A percentile compares a stretch with the other conserved stretches of the same genome.
These are phyloP conservation scores for Tribolium castaneum DNA, from an alignment of 1,140 invertebrate species.

Conservation along the genomic window DNA sequence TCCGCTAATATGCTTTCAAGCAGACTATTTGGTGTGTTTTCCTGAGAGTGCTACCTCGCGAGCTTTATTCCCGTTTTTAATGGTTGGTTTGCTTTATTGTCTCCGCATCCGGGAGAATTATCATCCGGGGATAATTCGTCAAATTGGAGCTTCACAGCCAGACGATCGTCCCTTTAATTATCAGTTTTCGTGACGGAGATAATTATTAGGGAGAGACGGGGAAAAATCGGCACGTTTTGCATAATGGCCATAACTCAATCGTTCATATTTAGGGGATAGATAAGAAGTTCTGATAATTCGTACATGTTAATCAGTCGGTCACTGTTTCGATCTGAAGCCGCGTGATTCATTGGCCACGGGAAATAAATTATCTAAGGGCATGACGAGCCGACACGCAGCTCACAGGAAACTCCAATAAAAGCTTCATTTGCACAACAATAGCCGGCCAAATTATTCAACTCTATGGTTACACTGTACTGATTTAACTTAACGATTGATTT, in stretches of 20 bases:
- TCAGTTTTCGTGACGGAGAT: conserved; percentile 31
- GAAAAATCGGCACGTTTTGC: not conserved
- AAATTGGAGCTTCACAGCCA: conserved; percentile 20
- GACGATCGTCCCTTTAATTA: conserved; percentile 9
- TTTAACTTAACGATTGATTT: conserved; percentile 52
- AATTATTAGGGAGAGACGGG: not conserved
- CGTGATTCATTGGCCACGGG: conserved; percentile 51
- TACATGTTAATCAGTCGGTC: conserved; percentile 53
- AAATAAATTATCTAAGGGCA: conserved; percentile 58
- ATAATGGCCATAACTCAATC: conserved; percentile 42
- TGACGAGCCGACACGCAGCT: conserved; percentile 49
- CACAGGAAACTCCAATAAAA: conserved; percentile 46
- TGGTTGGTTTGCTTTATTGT: conserved; percentile 32
- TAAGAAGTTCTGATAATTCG: conserved; percentile 48
- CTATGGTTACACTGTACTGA: conserved; percentile 46
- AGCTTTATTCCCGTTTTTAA: conserved; percentile 30
- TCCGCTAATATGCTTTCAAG: conserved; percentile 28
- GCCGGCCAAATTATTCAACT: conserved; percentile 56
- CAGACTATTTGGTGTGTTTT: conserved; percentile 28
- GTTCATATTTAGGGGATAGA: conserved; percentile 37
- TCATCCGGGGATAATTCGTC: conserved; percentile 10
- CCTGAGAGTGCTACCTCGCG: conserved; percentile 29
- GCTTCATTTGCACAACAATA: conserved; percentile 46
- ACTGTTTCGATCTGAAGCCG: conserved; percentile 6
- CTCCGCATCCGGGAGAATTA: conserved; percentile 6